Evolutionary conservation across 2,888 invertebrate species (phyloP), one percentile per base, ranked within the genome.

Genomic region (Hesperia comma): DNA sequence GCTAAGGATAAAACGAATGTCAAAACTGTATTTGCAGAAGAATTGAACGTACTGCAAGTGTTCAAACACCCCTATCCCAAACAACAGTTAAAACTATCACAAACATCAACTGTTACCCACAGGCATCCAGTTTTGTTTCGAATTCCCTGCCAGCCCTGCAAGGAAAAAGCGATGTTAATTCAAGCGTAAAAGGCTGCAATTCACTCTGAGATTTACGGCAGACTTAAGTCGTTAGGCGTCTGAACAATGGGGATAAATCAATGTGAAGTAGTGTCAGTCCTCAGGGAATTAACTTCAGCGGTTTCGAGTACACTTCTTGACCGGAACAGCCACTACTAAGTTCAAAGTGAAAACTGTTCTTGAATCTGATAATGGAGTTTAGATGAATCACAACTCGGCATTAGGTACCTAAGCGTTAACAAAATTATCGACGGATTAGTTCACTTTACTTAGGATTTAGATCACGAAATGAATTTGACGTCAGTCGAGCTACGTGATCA

Each of bases 341-440:
- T 66, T 71, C 68, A 69, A 69, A 71, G 71, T 69, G 66, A 64
- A 68, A 69, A 71, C 69, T 68, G 62, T 46, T 58, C 60, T 69
- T 68, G 69, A 69, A 69, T 64, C 68, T 66, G 69, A 62, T 70
- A 70, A 69, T 67, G 54, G 66, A 66, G 15, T 66, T 53, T 17
- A 15, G 46, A 46, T 40, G 63, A 54, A 53, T 40, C 32, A 46
- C 19, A 57, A 60, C 51, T 53, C 17, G 19, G 32, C 32, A 49
- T 10, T 26, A 33, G 12, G 10, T 6, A 51, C 15, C 17, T 21
- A 15, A 40, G 41, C 64, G 64, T 41, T 58, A 64, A 64, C 64
- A 53, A 58, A 64, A 58, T 64, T 58, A 43, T 40, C 43, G 43
- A 58, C 15, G 12, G 51, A 8, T 37, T 49, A 63, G 43, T n/a